phyloP scores from a whole-genome alignment of 2,888 invertebrate species.

The Microdon myrmicae region DNA sequence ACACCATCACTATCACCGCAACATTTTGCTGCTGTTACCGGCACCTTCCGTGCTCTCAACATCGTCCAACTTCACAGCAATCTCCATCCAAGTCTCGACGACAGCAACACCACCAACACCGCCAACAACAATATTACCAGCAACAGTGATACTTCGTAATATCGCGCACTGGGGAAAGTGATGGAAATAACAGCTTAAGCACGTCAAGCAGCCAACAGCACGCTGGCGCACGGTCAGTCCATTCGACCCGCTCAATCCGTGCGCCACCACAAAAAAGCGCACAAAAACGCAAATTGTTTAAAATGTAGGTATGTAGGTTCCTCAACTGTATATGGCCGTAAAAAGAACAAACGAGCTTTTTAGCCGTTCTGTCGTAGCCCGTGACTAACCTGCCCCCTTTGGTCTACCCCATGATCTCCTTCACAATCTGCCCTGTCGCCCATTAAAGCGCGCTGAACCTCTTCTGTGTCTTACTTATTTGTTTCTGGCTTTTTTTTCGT shows the following conservation, averaged over 20 bases:
- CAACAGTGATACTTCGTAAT: slow-evolving; percentile 10
- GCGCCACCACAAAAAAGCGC: slow-evolving; percentile 16
- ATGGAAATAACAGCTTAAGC: slow-evolving; percentile 30
- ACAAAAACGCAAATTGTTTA: slow-evolving; percentile 62
- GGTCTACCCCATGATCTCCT: too few relatives aligned
- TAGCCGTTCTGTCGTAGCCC: slow-evolving; percentile 39
- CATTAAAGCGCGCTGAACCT: too few relatives aligned
- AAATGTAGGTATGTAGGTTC: slow-evolving; percentile 65
- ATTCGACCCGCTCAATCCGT: not conserved
- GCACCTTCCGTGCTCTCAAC: slow-evolving; percentile 27
- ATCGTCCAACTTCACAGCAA: too few relatives aligned
- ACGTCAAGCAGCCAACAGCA: slow-evolving; percentile 21
- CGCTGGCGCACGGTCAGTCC: slow-evolving; percentile 20
- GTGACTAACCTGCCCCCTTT: slow-evolving; percentile 10
- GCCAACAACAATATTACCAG: slow-evolving; percentile 3
- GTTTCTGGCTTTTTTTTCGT: too few relatives aligned
- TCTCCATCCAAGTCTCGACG: too few relatives aligned
- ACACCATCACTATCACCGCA: slow-evolving; percentile 18
- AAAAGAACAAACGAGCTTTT: slow-evolving; percentile 45
- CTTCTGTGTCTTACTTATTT: too few relatives aligned
- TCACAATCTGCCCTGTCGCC: too few relatives aligned
- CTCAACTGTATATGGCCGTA: slow-evolving; percentile 58
- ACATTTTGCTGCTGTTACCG: too few relatives aligned
- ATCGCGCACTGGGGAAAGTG: slow-evolving; percentile 39
- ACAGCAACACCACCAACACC: slow-evolving; percentile 6